Evolutionary conservation across 2,888 invertebrate species (phyloP).

Genomic region (Belgica antarctica): DNA sequence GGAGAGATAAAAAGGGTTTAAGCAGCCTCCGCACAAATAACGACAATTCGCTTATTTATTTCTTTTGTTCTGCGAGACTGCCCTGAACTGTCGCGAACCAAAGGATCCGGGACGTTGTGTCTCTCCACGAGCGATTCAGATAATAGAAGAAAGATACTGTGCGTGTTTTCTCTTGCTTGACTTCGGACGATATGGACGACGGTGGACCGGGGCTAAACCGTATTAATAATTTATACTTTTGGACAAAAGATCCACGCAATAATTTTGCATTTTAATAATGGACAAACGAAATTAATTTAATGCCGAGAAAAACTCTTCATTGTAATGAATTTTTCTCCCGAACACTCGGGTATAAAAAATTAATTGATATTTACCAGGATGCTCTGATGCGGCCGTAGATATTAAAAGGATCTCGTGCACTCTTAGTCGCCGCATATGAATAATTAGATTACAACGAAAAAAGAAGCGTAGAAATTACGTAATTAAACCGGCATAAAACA

Average conservation of each 20-base stretch:
- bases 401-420: neutral
- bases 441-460: constrained; percentile 26
- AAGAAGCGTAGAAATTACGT: constrained; percentile 10
- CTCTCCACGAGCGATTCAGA: no score
- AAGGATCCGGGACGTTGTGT: no score
- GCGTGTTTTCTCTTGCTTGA: neutral
- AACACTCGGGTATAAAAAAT: constrained; percentile 11
- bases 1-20: constrained; percentile 20
- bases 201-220: no score
- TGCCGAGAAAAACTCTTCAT: neutral
- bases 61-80: constrained; percentile 18
- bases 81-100: no score
- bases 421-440: neutral
- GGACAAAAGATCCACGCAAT: constrained; percentile 33
- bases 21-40: neutral
- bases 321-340: neutral
- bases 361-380: constrained; percentile 23
- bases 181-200: neutral
- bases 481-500: neutral
- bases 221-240: constrained; percentile 37
- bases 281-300: constrained; percentile 11
- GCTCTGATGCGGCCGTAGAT: neutral
- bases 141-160: constrained; percentile 35
- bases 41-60: constrained; percentile 36
- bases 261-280: constrained; percentile 41